Evolutionary conservation across 2,888 invertebrate species (phyloP), one percentile per base, ranked within the genome.

Genomic region (Pachliopta kotzebuea): DNA sequence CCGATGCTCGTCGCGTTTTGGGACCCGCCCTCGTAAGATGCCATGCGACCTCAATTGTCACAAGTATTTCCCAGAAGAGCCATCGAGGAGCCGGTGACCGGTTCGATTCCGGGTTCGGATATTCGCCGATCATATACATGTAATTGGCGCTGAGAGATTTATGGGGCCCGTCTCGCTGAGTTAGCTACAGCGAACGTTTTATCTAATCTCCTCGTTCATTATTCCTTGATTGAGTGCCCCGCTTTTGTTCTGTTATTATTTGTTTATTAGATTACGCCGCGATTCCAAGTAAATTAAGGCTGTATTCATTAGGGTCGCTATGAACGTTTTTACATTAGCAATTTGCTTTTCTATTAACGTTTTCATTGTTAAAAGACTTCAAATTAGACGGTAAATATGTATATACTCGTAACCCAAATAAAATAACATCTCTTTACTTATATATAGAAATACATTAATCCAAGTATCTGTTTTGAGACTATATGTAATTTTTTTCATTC

Each of bases 151-250:
- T 71, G 72, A 79, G 81, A 88, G 87, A 89, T 88, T 87, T 88
- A 89, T 86, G 80, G 80, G 72, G 72, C 74, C 74, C 81, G 83
- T 85, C 86, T 78, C 76, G 71, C 72, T 73, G 77, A 80, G 76
- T 86, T 83, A 79, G 77, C 78, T 82, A 76, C 76, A 72, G 71
- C 65, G 69, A 73, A 73, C 76, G 74, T 81, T 85, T 85, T 88
- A 88, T 88, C 88, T 88, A 84, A 89, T 88, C 89, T 88, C 74
- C 72, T 74, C 58, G 49, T 69, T 70, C 75, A 75, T 74, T 75
- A 83, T 82, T 83, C 70, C 77, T 79, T 84, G 86, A 85, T 84
- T 85, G 83, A 84, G 83, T 80, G 76, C 76, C 74, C 72, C 71
- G 74, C 78, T 79, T 78, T 81, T 81, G 78, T 85, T 81, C 67